Evolutionary conservation across 2,797 vertebrate species (phyloP).

Genomic region (Diglossa cyanea): DNA sequence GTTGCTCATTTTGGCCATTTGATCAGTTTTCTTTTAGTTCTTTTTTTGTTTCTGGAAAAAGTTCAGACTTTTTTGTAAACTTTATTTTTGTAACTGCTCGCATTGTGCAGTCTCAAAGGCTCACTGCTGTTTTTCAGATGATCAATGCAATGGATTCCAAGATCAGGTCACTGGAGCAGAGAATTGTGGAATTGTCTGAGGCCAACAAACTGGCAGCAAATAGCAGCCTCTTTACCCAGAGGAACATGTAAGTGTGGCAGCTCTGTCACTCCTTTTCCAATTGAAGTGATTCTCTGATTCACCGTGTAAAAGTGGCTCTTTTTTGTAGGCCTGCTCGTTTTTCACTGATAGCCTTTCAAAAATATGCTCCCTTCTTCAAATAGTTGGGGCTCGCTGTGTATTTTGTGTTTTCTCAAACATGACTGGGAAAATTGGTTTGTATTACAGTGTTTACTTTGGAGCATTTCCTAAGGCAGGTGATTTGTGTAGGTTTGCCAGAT

Average conservation of each 20-base stretch:
- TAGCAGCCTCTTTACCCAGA: slow-evolving; percentile 98
- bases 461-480: slow-evolving; percentile 5
- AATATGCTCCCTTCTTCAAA: background rate
- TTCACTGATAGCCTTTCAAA: background rate
- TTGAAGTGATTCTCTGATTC: background rate
- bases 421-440: background rate
- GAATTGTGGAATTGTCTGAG: slow-evolving; percentile 94
- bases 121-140: slow-evolving; percentile 82
- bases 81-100: background rate
- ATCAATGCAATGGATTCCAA: slow-evolving; percentile 99
- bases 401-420: background rate
- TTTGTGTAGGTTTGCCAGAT: background rate
- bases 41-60: background rate
- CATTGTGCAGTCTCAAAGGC: background rate
- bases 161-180: slow-evolving; percentile 97
- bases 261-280: background rate
- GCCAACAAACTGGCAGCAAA: slow-evolving; percentile 98
- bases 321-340: background rate
- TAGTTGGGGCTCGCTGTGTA: background rate
- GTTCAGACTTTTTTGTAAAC: background rate
- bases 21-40: background rate
- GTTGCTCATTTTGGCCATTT: background rate
- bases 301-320: background rate
- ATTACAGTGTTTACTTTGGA: background rate
- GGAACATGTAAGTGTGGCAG: slow-evolving; percentile 91